Evolutionary conservation across 2,797 vertebrate genomes (phyloP).

Genomic region (Iguana delicatissima): DNA sequence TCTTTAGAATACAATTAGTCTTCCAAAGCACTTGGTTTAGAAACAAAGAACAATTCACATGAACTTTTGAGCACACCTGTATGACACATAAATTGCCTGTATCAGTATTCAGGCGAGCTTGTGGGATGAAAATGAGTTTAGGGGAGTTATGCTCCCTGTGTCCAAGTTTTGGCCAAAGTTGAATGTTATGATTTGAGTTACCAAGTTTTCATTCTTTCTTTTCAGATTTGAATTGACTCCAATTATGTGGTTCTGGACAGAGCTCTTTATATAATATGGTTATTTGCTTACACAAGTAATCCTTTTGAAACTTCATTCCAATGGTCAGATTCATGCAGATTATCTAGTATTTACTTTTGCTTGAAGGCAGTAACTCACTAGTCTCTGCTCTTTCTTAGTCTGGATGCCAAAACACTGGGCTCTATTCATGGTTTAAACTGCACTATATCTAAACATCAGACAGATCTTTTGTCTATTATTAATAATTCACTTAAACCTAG

Average conservation of each 20-base stretch:
- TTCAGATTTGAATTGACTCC: slow-evolving; percentile 3
- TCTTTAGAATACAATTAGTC: neutral
- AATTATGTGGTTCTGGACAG: slow-evolving; percentile 32
- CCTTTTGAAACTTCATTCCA: slow-evolving; percentile 23
- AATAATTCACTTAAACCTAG: neutral
- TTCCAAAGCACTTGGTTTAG: neutral
- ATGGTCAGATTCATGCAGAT: slow-evolving; percentile 33
- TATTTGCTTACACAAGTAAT: slow-evolving; percentile 35
- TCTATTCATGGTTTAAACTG: slow-evolving; percentile 31
- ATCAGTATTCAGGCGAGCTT: neutral
- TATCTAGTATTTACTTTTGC: slow-evolving; percentile 31
- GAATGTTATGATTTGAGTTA: neutral
- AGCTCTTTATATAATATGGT: slow-evolving; percentile 32
- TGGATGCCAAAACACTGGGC: slow-evolving; percentile 26
- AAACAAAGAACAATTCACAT: neutral
- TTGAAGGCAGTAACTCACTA: slow-evolving; percentile 12
- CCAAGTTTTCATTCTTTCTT: slow-evolving; percentile 25
- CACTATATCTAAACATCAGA: neutral
- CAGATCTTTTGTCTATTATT: neutral
- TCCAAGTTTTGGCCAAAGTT: neutral
- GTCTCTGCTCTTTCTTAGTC: slow-evolving; percentile 26
- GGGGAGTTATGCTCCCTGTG: no score
- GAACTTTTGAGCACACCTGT: neutral
- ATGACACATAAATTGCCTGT: neutral
- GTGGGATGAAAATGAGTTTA: neutral